A percentile compares a stretch with the other conserved stretches of the same genome.
Conservation (phyloP, 2,113 vertebrate species). For the Nycticebus coucang region DNA sequence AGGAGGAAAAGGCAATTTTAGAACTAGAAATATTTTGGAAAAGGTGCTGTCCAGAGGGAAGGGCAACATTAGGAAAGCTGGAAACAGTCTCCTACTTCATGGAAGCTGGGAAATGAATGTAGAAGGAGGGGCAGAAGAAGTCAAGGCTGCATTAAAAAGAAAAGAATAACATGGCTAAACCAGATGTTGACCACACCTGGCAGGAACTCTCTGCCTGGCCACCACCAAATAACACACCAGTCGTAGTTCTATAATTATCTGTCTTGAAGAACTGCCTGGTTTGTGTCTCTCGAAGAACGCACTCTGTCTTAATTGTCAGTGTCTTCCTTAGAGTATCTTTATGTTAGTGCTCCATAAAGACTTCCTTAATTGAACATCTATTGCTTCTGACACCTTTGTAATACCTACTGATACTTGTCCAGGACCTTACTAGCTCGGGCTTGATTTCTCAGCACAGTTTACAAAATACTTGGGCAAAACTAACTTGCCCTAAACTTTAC, state of each 20-base stretch:
- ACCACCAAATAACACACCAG: rapidly evolving
- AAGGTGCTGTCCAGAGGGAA: not conserved
- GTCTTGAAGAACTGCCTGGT: not conserved
- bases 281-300: not conserved
- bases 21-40: not conserved
- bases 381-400: not conserved
- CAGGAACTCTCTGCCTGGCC: not conserved
- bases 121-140: not conserved
- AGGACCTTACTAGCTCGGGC: not conserved
- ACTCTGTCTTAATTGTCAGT: not conserved
- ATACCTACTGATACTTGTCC: not conserved
- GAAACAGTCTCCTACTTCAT: not conserved
- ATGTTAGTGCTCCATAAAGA: not conserved
- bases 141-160: not conserved
- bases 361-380: not conserved
- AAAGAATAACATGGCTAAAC: not conserved
- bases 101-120: not conserved
- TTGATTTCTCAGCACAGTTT: not conserved
- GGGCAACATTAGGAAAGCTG: not conserved
- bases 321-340: not conserved
- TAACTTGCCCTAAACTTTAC: constrained; percentile 21
- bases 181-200: rapidly evolving
- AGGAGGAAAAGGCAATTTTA: not conserved
- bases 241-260: not conserved
- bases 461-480: not conserved